Percentiles rank a stretch among this genome's conserved stretches.
These are phyloP conservation scores for Bos javanicus DNA, from an alignment of 2,113 vertebrate genomes.

Conservation along the genomic window DNA sequence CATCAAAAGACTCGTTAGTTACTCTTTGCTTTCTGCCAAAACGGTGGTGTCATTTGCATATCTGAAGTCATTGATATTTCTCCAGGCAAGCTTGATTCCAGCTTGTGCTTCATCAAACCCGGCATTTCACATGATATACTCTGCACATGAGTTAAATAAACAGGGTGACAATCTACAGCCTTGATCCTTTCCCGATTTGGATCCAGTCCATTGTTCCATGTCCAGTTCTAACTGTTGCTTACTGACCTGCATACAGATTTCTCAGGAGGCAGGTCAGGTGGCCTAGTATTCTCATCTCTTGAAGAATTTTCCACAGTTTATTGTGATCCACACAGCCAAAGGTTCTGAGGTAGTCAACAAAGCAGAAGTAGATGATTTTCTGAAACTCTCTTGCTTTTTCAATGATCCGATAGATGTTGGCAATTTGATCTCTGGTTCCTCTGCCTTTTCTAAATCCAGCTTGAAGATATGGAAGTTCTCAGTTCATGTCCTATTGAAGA, in stretches of 20 bases:
- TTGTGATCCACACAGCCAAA: background rate
- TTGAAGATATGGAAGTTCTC: background rate
- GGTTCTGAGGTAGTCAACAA: background rate
- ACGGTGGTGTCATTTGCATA: background rate
- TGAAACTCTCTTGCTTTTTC: background rate
- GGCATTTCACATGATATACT: background rate
- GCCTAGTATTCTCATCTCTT: background rate
- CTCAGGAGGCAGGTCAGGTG: background rate
- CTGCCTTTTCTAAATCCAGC: background rate
- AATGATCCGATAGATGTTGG: background rate
- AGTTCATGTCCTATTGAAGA: background rate
- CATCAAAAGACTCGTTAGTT: background rate
- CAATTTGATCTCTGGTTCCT: background rate
- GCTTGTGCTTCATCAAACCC: background rate
- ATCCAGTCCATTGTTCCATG: background rate
- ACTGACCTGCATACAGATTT: background rate
- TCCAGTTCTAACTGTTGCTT: background rate
- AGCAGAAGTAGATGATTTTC: background rate
- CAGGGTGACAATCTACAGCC: background rate
- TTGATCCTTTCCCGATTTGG: background rate
- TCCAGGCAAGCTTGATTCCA: background rate
- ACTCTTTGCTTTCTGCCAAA: background rate
- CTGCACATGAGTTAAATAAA: background rate
- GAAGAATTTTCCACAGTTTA: background rate
- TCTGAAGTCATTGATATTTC: background rate